A percentile compares a stretch with the other conserved stretches of the same genome.
Evolutionary conservation across 2,888 invertebrate species (phyloP).

Genomic region (Bugulina stolonifera): DNA sequence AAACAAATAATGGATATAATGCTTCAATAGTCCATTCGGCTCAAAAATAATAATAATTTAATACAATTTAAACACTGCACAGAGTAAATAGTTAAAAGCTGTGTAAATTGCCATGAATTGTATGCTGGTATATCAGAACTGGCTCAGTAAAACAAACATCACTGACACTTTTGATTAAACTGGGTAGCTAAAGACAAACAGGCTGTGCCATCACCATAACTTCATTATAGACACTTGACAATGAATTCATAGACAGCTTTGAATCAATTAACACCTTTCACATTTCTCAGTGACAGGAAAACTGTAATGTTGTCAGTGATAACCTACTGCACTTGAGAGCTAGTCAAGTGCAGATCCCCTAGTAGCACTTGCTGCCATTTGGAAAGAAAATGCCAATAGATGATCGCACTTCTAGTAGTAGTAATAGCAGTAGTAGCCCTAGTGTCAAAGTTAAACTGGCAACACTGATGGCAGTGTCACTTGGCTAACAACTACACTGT

Average conservation of each 20-base stretch:
- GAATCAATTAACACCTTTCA: not conserved
- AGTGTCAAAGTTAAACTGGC: too few species aligned
- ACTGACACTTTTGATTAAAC: too few species aligned
- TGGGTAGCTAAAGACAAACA: conserved; percentile 5
- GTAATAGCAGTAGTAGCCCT: too few species aligned
- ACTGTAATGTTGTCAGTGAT: not conserved
- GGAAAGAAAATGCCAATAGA: too few species aligned
- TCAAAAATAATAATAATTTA: conserved; percentile 10
- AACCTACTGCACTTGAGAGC: not conserved
- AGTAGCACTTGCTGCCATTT: not conserved
- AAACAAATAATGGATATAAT: conserved; percentile 16
- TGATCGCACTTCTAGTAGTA: too few species aligned
- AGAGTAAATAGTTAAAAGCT: conserved; percentile 1
- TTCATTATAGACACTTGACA: not conserved
- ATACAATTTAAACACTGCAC: conserved; percentile 23
- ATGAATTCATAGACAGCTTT: not conserved
- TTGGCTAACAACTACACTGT: too few species aligned
- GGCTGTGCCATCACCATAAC: too few species aligned
- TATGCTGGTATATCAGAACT: not conserved
- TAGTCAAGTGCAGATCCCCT: not conserved
- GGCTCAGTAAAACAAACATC: too few species aligned
- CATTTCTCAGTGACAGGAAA: not conserved
- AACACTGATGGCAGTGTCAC: too few species aligned
- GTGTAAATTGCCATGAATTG: not conserved
- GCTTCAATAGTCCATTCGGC: not conserved